A percentile compares a stretch with the other conserved stretches of the same genome.
phyloP scores from a whole-genome alignment of 1,140 invertebrate species.

The Rhopalosiphum padi region DNA sequence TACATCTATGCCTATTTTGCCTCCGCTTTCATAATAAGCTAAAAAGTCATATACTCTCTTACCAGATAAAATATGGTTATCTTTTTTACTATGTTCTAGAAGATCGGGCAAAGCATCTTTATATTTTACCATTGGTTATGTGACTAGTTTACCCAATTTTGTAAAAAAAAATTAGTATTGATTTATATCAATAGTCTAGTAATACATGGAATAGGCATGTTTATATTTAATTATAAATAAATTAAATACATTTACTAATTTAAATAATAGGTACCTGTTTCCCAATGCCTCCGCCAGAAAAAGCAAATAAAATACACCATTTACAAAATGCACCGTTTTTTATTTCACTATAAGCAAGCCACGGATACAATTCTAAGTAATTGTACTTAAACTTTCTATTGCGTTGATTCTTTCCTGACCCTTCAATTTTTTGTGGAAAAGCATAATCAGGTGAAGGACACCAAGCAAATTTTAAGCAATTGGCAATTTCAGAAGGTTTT shows the following conservation, averaged over 20 bases:
- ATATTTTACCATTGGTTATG: conserved; percentile 12
- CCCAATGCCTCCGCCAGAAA: not conserved
- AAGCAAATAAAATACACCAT: not conserved
- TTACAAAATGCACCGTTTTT: no score
- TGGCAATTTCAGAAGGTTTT: not conserved
- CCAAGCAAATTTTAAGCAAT: conserved; percentile 23
- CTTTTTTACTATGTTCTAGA: conserved; percentile 4
- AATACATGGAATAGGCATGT: no score
- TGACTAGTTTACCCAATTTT: conserved; percentile 19
- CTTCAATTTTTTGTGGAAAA: not conserved
- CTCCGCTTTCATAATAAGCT: not conserved
- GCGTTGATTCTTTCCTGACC: not conserved
- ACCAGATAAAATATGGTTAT: not conserved
- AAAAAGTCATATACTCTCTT: not conserved
- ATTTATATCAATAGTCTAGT: no score
- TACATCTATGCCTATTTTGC: not conserved
- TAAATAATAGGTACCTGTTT: not conserved
- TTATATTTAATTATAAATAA: no score
- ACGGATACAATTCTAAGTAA: not conserved
- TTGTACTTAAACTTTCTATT: not conserved
- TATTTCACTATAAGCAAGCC: not conserved
- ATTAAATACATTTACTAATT: no score
- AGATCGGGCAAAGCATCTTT: not conserved
- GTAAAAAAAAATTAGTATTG: not conserved
- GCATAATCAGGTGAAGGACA: not conserved